Base-by-base conservation (phyloP, 2,797 vertebrate genomes). In the Megaceryle alcyon region DNA sequence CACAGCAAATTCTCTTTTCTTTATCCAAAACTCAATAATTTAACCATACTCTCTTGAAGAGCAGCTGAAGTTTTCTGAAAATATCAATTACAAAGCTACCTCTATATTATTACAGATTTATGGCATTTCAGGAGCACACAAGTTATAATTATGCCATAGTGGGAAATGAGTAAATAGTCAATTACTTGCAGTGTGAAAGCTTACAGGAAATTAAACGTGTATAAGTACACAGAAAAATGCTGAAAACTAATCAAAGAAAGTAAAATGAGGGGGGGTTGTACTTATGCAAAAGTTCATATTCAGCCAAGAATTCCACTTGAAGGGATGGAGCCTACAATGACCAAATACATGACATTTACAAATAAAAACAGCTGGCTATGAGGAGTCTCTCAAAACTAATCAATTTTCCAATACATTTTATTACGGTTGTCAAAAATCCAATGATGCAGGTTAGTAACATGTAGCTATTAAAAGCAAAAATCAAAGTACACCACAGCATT, bases 351-450 rank as follows among this genome's bases (percentile, higher is more conserved):
- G 92, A 96, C 97, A 97, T 97, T 98, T 98, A 98, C 95, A 97
- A 97, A 97, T 95, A 98, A 97, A 98, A 97, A 86, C 96, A 95
- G 93, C 93, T 95, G 96, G 94, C 90, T 97, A 92, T 81, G 88
- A 97, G 80, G 88, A 97, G 89, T 96, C 82, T 81, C 88, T 96
- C 93, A 94, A 90, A 97, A 97, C 94, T 97, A 98, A 98, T 98
- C 96, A 97, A 94, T 87, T 97, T 97, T 98, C 93, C 93, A 94
- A 97, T 97, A 97, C 57, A 83, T 93, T 97, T 98, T 98, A 97
- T 95, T 93, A 96, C 33, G 96, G 88, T 94, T 97, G 94, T 96
- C 96, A 97, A 96, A 96, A 96, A 94, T 65, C 71, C 90, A 91
- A 25, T 97, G 91, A 97, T 96, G 86, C 83, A 96, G 89, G 96